A percentile compares a stretch with the other conserved stretches of the same genome.
phyloP scores from a whole-genome alignment of 2,888 invertebrate species.

The Machimus atricapillus region DNA sequence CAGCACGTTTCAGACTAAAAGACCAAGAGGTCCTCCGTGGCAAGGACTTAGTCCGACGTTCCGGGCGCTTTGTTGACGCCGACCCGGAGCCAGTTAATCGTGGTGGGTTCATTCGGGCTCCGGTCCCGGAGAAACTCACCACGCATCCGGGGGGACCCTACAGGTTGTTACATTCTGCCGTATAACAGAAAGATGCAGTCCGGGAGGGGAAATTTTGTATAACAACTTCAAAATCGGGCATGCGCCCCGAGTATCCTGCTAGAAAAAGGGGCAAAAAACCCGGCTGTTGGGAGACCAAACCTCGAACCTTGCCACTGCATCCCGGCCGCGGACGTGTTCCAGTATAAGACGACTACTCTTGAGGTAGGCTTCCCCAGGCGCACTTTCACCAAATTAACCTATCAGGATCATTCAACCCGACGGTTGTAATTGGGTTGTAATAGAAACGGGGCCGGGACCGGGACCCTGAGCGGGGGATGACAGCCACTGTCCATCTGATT shows the following conservation, averaged over 20 bases:
- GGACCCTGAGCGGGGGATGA: neutral
- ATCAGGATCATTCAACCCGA: slow-evolving; percentile 4
- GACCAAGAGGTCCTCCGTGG: slow-evolving; percentile 11
- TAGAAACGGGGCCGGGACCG: neutral
- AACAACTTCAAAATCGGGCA: neutral
- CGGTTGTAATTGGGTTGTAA: slow-evolving; percentile 19
- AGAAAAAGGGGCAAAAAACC: neutral
- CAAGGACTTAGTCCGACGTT: slow-evolving; percentile 20
- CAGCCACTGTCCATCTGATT: neutral
- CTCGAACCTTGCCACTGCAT: neutral
- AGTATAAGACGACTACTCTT: neutral
- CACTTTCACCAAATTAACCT: slow-evolving; percentile 10
- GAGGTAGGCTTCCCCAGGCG: neutral
- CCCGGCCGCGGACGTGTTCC: neutral
- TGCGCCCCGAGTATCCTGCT: neutral
- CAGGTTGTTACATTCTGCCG: slow-evolving; percentile 8
- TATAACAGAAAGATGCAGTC: neutral
- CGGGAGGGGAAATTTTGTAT: neutral
- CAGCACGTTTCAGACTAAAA: slow-evolving; percentile 33
- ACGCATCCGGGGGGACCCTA: neutral
- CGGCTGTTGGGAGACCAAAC: neutral
- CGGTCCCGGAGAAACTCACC: neutral
- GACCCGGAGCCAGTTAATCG: neutral
- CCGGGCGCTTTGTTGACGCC: slow-evolving; percentile 6
- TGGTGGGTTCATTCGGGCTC: neutral